phyloP scores from a whole-genome alignment of 2,113 vertebrate species.

The Gnathonemus echidnorhynchus region DNA sequence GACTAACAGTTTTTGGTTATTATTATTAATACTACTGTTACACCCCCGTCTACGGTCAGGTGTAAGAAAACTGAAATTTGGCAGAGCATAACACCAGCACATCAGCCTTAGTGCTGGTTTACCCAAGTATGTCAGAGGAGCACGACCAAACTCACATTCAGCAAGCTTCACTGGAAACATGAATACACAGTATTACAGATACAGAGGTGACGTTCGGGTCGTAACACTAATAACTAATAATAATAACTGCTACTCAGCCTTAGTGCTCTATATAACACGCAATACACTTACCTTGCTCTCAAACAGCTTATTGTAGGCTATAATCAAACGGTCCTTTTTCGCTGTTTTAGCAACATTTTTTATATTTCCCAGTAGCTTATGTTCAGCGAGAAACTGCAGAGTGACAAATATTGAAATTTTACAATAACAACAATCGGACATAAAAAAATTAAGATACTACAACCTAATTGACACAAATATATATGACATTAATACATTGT shows the following conservation, averaged over 20 bases:
- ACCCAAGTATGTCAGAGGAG: not conserved
- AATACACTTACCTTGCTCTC: conserved; percentile 70
- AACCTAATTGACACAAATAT: not conserved
- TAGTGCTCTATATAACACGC: not conserved
- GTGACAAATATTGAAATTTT: not conserved
- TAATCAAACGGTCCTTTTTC: conserved; percentile 84
- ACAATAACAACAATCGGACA: not conserved
- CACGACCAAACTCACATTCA: not conserved
- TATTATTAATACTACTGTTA: not conserved
- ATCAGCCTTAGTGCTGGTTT: not conserved
- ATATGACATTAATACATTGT: not conserved
- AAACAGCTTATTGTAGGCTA: conserved; percentile 83
- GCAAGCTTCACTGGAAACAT: no score
- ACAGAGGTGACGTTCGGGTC: not conserved
- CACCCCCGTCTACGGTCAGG: not conserved
- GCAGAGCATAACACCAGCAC: not conserved
- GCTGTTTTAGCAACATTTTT: conserved; percentile 92
- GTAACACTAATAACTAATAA: not conserved
- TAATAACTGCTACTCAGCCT: not conserved
- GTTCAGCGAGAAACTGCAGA: conserved; percentile 83
- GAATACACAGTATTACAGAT: not conserved
- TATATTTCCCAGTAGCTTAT: conserved; percentile 86
- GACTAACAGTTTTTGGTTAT: not conserved
- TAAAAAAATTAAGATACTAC: not conserved
- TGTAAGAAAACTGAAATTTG: not conserved